These are phyloP conservation scores for Phaenicophaeus curvirostris DNA, from an alignment of 2,797 vertebrate species.

Conservation along the genomic window DNA sequence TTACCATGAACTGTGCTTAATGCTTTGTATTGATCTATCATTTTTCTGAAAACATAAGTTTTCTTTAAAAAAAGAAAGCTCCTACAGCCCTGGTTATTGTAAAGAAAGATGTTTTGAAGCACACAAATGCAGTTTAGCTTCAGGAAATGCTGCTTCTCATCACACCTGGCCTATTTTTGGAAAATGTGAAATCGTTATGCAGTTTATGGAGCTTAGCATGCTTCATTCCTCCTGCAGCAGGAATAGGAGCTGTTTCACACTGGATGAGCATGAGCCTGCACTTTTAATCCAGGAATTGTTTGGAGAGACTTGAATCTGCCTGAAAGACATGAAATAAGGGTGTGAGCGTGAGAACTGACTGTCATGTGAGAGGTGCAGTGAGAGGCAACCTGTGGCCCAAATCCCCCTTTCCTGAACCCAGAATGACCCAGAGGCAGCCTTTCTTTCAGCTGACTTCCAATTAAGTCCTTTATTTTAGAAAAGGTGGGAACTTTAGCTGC, in stretches of 20 bases:
- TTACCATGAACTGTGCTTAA: background rate
- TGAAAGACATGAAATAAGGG: slow-evolving; percentile 15
- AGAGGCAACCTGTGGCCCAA: background rate
- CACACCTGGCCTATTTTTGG: slow-evolving; percentile 13
- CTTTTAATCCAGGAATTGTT: slow-evolving; percentile 36
- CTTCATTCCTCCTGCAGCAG: background rate
- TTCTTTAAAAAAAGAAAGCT: background rate
- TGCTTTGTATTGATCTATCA: background rate
- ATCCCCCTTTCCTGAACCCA: background rate
- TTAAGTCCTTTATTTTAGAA: background rate
- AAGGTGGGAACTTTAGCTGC: background rate
- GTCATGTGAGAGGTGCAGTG: background rate
- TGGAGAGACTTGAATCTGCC: background rate
- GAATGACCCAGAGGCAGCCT: background rate
- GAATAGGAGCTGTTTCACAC: background rate
- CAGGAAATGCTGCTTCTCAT: slow-evolving; percentile 4
- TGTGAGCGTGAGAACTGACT: slow-evolving; percentile 17
- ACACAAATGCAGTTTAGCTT: background rate
- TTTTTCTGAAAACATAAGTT: background rate
- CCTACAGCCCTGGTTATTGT: background rate
- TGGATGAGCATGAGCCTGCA: slow-evolving; percentile 4
- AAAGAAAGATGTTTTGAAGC: background rate
- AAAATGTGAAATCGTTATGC: background rate
- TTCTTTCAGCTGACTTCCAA: background rate
- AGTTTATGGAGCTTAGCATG: background rate